A percentile compares a stretch with the other conserved stretches of the same genome.
phyloP scores from a whole-genome alignment of 2,888 invertebrate species.

The Lypha dubia region DNA sequence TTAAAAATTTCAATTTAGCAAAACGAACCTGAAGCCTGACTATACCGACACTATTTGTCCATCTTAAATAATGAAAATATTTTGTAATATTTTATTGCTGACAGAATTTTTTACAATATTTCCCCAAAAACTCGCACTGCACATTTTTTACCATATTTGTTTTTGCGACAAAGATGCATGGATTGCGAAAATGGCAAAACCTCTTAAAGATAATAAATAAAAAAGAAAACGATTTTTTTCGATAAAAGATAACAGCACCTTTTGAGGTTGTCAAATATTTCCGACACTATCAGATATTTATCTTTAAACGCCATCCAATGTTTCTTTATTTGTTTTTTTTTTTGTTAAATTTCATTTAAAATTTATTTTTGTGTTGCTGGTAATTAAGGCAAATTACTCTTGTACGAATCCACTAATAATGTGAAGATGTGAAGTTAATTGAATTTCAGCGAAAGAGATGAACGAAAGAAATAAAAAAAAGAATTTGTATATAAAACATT shows the following conservation, averaged over 20 bases:
- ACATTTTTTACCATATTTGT: background rate
- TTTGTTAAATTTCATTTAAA: background rate
- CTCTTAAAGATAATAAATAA: too few relatives aligned
- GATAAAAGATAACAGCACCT: constrained; percentile 59
- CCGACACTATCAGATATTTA: constrained; percentile 45
- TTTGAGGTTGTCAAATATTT: constrained; percentile 59
- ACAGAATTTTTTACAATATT: background rate
- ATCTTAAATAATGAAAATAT: background rate
- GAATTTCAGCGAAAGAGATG: constrained; percentile 19
- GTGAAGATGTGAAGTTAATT: constrained; percentile 50
- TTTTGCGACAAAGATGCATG: background rate
- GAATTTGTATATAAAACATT: background rate
- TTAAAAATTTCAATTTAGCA: too few relatives aligned
- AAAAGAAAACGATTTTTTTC: constrained; percentile 2
- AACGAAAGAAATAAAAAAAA: background rate
- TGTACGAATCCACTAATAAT: constrained; percentile 24
- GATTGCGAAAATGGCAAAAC: background rate
- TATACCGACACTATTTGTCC: too few relatives aligned
- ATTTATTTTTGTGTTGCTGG: constrained; percentile 1
- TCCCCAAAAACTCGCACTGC: background rate
- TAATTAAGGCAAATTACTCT: constrained; percentile 55
- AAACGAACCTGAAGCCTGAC: too few relatives aligned
- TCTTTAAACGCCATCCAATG: constrained; percentile 57
- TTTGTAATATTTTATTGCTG: background rate
- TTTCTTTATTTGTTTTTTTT: background rate